Percentiles rank a stretch among this genome's conserved stretches.
Evolutionary conservation across 2,888 invertebrate genomes (phyloP).

Genomic region (Polietes domitor): DNA sequence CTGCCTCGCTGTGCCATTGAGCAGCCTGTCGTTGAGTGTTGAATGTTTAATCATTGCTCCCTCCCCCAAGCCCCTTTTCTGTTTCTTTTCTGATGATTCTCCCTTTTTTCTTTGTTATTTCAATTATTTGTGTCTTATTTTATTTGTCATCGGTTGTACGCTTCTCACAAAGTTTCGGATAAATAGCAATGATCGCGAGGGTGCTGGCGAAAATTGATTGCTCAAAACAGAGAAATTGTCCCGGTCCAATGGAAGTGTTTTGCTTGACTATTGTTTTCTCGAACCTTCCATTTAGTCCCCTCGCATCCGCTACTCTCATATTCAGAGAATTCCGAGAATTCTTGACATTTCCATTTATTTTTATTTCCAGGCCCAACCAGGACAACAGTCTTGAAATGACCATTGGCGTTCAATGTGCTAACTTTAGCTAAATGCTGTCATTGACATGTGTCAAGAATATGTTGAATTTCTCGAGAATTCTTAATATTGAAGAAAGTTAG

Average conservation of each 20-base stretch:
- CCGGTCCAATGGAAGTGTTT: neutral
- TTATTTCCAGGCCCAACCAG: neutral
- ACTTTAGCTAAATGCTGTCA: neutral
- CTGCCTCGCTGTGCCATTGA: neutral
- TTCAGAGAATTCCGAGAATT: neutral
- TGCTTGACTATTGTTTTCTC: neutral
- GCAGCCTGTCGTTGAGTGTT: neutral
- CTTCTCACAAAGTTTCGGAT: neutral
- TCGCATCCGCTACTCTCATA: neutral
- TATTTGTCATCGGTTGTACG: conserved; percentile 6
- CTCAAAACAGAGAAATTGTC: neutral
- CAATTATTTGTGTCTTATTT: conserved; percentile 25
- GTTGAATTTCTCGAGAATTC: neutral
- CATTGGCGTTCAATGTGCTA: neutral
- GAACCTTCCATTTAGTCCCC: neutral
- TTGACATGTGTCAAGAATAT: neutral
- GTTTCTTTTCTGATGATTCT: conserved; percentile 18
- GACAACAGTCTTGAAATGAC: neutral
- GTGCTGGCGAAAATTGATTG: neutral
- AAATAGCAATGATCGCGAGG: neutral
- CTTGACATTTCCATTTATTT: neutral
- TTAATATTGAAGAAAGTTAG: too few species aligned
- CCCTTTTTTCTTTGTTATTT: conserved; percentile 12
- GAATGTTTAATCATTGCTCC: neutral
- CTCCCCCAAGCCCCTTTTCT: neutral